Evolutionary conservation across 2,113 vertebrate species (phyloP), one percentile per base, ranked within the genome.

Genomic region (Oceanodroma tethys): DNA sequence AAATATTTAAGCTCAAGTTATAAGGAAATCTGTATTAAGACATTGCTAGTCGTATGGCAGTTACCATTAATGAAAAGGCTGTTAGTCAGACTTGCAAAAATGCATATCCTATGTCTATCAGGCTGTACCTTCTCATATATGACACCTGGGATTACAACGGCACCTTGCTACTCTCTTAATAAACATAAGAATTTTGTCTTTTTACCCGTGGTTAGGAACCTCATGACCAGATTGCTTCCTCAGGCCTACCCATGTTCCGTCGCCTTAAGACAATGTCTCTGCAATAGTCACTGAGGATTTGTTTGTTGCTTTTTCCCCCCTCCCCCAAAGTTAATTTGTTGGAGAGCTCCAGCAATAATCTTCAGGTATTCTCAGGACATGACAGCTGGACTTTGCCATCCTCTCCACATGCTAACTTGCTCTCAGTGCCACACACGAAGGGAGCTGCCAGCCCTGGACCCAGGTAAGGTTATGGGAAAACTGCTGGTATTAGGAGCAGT

Each of bases 371-470:
- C 85, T 97, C 98, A 32, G 98, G 98, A 97, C 97, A 98, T 4
- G 99, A 99, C 29, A 97, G 97, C 75, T 99, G 99, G 99, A 98
- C 98, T 66, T 94, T 99, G 60, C 97, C 98, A 42, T 98, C 98
- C 32, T 95, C 98, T 63, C 98, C 98, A 56, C 98, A 98, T 7
- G 86, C 97, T 86, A 98, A 98, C 90, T 97, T 98, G 89, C 96
- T 99, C 85, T 97, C 98, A 20, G 97, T 98, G 81, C 97, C 97
- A 4, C 98, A 97, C 86, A 97, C 92, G 66, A 98, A 96, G 9
- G 98, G 98, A 89, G 81, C 96, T 17, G 88, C 96, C 78, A 98
- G 97, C 43, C 93, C 98, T 23, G 98, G 97, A 22, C 85, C 98
- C 93, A 99, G 99, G 99, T 99, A 95, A 98, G 98, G 53, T 80